Conservation (phyloP, 2,797 vertebrate species). For the Vultur gryphus region DNA sequence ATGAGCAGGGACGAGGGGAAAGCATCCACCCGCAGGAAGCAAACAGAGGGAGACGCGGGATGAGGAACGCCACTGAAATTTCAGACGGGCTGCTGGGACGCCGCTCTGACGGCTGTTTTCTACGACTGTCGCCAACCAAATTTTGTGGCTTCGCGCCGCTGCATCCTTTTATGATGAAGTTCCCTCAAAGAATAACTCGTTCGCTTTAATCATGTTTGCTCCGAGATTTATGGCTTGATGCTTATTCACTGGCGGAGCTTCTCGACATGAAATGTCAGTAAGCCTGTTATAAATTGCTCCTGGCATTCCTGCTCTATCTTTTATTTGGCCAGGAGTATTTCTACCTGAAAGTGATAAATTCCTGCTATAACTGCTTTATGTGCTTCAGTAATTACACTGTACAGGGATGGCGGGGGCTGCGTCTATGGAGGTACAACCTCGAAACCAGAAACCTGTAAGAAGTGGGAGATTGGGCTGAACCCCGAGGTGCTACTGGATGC, state of each 20-base stretch:
- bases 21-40: neutral
- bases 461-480: constrained; percentile 25
- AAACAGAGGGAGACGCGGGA: accelerated
- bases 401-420: constrained; percentile 35
- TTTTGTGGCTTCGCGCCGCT: constrained; percentile 15
- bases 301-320: constrained; percentile 74
- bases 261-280: constrained; percentile 76
- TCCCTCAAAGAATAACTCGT: constrained; percentile 69
- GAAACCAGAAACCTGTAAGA: constrained; percentile 56
- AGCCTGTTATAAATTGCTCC: constrained; percentile 78
- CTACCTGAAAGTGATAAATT: constrained; percentile 82
- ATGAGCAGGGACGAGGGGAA: accelerated
- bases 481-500: neutral
- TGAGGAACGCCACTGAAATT: neutral
- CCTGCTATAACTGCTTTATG: constrained; percentile 73
- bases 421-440: constrained; percentile 30
- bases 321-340: constrained; percentile 76
- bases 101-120: constrained; percentile 64
- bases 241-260: constrained; percentile 67
- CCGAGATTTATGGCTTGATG: constrained; percentile 76
- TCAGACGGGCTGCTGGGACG: constrained; percentile 33
- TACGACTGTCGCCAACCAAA: constrained; percentile 56
- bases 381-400: constrained; percentile 78
- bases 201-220: constrained; percentile 74
- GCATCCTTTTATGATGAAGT: constrained; percentile 64